Conservation (phyloP, 2,113 vertebrate species). For the Oceanites oceanicus region DNA sequence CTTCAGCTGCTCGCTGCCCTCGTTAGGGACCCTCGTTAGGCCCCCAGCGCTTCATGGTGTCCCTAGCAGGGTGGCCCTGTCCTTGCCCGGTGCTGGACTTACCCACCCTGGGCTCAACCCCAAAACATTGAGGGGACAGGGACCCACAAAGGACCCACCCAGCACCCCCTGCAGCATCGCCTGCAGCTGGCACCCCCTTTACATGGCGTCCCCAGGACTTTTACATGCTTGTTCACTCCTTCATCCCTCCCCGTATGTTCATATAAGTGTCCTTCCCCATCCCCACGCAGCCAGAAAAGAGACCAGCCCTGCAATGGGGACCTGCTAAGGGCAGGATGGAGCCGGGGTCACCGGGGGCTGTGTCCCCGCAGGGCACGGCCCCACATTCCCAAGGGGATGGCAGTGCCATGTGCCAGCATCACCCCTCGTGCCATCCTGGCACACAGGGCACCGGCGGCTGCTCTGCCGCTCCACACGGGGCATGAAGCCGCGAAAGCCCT, state of each 20-base stretch:
- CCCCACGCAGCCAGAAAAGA: neutral
- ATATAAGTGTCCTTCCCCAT: too few species aligned
- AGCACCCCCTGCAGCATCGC: fast-evolving
- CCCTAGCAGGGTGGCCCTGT: neutral
- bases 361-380: neutral
- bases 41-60: fast-evolving
- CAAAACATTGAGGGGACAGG: fast-evolving
- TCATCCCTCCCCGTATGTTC: neutral
- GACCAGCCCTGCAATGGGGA: neutral
- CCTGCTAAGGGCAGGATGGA: neutral
- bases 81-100: neutral
- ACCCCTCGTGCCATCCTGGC: fast-evolving
- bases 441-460: neutral
- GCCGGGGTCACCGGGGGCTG: fast-evolving
- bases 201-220: too few species aligned
- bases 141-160: neutral
- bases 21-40: neutral
- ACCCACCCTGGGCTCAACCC: neutral
- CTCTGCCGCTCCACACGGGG: fast-evolving
- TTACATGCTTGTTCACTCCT: neutral
- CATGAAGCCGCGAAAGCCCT: fast-evolving
- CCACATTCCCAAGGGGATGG: neutral
- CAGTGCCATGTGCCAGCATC: neutral
- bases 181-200: neutral
- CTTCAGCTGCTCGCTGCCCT: neutral